Evolutionary conservation across 2,113 vertebrate genomes (phyloP).

Genomic region (Bubalus kerabau): DNA sequence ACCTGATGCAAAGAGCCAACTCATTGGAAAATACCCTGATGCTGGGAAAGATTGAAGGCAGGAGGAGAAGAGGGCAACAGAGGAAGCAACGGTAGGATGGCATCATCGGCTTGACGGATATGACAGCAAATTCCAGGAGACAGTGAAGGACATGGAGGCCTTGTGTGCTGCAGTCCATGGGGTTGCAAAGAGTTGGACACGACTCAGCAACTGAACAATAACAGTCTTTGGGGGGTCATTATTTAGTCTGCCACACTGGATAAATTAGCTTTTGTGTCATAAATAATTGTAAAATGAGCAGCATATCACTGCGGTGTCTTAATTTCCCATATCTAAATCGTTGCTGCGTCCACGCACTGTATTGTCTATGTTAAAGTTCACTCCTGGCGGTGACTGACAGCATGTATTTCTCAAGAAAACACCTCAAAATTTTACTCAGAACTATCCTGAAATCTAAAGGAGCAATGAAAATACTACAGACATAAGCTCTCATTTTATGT

Average conservation of each 20-base stretch:
- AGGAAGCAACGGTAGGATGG: background rate
- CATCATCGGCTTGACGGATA: background rate
- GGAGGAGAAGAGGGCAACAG: background rate
- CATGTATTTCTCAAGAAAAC: background rate
- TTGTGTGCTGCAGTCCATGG: background rate
- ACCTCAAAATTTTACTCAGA: background rate
- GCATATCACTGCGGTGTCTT: background rate
- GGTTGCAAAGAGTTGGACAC: background rate
- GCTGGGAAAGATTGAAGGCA: background rate
- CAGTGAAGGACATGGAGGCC: background rate
- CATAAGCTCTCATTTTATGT: background rate
- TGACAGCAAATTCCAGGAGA: background rate
- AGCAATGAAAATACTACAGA: background rate
- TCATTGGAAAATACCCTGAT: background rate
- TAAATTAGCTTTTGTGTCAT: background rate
- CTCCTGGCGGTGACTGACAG: background rate
- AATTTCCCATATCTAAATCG: background rate
- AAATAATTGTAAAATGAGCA: background rate
- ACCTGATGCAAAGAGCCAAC: fast-evolving
- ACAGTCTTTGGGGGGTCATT: background rate
- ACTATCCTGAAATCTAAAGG: background rate
- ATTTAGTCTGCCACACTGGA: background rate
- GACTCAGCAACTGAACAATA: background rate
- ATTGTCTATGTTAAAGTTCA: background rate
- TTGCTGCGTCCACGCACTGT: fast-evolving